These are phyloP conservation scores for Keiferia lycopersicella DNA, from an alignment of 2,888 invertebrate genomes.

Conservation along the genomic window DNA sequence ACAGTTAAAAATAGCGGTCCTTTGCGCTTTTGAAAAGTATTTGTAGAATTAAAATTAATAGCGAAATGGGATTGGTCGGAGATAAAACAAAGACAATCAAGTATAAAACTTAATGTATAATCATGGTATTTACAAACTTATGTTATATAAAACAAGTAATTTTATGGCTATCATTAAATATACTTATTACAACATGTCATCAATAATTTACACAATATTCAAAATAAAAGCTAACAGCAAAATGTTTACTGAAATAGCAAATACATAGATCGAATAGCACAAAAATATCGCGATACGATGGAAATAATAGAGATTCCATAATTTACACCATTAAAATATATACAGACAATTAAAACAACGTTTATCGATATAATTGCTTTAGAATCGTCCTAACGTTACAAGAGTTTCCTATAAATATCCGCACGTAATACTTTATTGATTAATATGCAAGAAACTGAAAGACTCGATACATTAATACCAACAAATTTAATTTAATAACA, in stretches of 20 bases:
- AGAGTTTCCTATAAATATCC: conserved; percentile 29
- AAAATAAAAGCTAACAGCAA: conserved; percentile 78
- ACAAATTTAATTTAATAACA: conserved; percentile 1
- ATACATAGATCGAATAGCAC: conserved; percentile 66
- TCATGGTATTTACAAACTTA: conserved; percentile 81
- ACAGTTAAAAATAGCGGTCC: background rate
- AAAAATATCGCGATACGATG: conserved; percentile 68
- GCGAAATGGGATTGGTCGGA: conserved; percentile 35
- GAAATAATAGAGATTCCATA: conserved; percentile 78
- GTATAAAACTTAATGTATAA: conserved; percentile 82
- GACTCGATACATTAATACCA: background rate
- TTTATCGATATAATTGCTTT: conserved; percentile 64
- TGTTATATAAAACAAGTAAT: conserved; percentile 80
- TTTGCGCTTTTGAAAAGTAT: background rate
- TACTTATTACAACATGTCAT: conserved; percentile 79
- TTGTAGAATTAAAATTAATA: background rate
- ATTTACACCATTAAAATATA: conserved; percentile 73
- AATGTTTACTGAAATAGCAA: conserved; percentile 70
- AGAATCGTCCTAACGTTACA: conserved; percentile 37
- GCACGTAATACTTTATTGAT: conserved; percentile 27
- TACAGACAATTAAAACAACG: conserved; percentile 66
- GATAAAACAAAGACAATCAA: conserved; percentile 72
- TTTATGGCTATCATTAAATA: conserved; percentile 78
- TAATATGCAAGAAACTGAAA: conserved; percentile 19
- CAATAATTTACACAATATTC: conserved; percentile 77